Conservation (phyloP, 2,113 vertebrate species). For the Alexandromys fortis region DNA sequence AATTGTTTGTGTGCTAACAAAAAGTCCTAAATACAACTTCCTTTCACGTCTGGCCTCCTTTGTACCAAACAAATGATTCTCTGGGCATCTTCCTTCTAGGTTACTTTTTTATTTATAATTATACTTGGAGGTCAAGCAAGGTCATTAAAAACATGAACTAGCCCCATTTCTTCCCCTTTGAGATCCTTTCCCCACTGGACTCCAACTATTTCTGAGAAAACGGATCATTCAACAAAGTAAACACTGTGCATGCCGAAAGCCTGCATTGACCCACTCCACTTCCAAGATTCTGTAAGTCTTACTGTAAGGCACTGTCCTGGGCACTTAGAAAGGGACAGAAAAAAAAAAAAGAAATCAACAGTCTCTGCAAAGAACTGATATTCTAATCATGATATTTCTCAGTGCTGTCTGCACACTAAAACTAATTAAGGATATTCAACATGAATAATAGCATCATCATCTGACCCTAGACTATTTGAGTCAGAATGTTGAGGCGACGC, state of each 20-base stretch:
- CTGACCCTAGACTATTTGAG: not conserved
- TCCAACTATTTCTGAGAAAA: not conserved
- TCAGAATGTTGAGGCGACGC: not conserved
- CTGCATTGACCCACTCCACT: not conserved
- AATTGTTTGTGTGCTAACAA: not conserved
- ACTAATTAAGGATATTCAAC: not conserved
- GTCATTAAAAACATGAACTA: not conserved
- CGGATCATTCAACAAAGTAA: not conserved
- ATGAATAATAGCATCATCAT: not conserved
- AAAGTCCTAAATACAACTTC: not conserved
- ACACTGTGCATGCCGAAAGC: not conserved
- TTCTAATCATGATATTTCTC: conserved; percentile 26
- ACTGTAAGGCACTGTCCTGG: not conserved
- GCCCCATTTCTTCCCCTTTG: not conserved
- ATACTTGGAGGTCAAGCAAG: not conserved
- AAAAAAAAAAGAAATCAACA: not conserved
- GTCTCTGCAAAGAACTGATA: conserved; percentile 1
- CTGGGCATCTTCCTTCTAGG: not conserved
- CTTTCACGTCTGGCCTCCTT: not conserved
- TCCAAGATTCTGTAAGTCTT: not conserved
- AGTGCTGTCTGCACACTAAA: not conserved
- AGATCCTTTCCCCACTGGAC: not conserved
- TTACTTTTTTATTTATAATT: not conserved
- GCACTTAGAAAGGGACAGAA: not conserved
- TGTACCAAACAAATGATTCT: conserved; percentile 10